Base-by-base conservation (phyloP, 2,888 invertebrate species). In the Eupeodes latifasciatus region DNA sequence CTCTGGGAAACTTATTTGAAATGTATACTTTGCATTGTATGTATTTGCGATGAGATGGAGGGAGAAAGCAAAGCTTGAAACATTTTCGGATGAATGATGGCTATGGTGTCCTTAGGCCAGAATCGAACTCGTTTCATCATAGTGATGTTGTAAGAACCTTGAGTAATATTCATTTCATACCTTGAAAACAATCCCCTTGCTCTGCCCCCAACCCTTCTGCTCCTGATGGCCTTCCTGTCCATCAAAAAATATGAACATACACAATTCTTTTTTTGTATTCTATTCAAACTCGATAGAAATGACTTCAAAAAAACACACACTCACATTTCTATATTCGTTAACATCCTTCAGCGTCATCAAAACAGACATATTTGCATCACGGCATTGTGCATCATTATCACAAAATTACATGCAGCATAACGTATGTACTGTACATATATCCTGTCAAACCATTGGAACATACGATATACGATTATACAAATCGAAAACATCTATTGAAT, bases 71-170 rank as follows among this genome's bases (percentile, higher is more conserved):
- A 27, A 27, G 27, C 40, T 40, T 71, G 40, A 9, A 44, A 55
- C n/a, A 12, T 19, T 44, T 36, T 27, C 59, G 49, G 44, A 80
- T 81, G 80, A 85, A 44, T 81, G 71, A 85, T 81, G 69, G 59
- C 62, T 64, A 76, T 51, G 62, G 12, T 80, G 80, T 85, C 80
- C 76, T 67, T 67, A 81, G 85, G 85, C 77, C 61, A 85, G 71
- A 71, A 71, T 64, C 75, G 71, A 76, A 47, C 69, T 69, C 61
- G 36, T 67, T 74, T 55, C 79, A 74, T 74, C 71, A 78, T 27
- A 27, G 27, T 27, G 27, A 27, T 40, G 40, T 40, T 61, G n/a
- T 40, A 55, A 57, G 44, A 69, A 62, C 69, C 71, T 66, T 81
- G 81, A 85, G 59, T 75, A 61, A 62, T 84, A 76, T 85, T 44